Base-by-base conservation (phyloP, 2,797 vertebrate genomes). In the Enteromius unitaeniatus region DNA sequence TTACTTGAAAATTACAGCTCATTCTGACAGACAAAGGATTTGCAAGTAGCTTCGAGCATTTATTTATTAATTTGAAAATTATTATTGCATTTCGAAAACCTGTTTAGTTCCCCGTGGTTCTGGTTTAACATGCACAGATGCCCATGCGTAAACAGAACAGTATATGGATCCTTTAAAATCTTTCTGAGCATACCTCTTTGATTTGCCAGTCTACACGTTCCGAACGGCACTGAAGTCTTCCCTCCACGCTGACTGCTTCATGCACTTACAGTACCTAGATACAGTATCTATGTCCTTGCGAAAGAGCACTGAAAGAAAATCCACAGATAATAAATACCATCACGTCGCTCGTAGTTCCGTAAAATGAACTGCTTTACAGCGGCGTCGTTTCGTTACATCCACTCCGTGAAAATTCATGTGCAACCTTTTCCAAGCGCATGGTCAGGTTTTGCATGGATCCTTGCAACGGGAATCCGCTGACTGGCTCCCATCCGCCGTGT, bases 121-220 rank as follows among this genome's bases (percentile, higher is more conserved):
- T 31, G 23, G 17, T 62, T 73, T n/a, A 31, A 23, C 13, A 15
- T 70, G 34, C 17, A 60, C 34, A 60, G 26, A 65, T 65, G 58
- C 37, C 10, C 76, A 58, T 78, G 23, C 76, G 31, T 21, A 21
- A 70, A n/a, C 3, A 10, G 34, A 69, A 58, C 15, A 68, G 11
- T 7, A 23, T 11, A 17, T 26, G 37, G 58, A 64, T 64, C 15
- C 8, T 62, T 49, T 1, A 31, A 47, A 47, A 74, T 19, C 51
- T 11, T 28, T 53, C 17, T 49, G 2, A 26, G 31, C 93, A 94
- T 92, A 95, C 95, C 95, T 95, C 89, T 90, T 93, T 92, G 88
- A 86, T 88, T 91, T 93, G 87, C 89, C 89, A 85, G 86, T 85
- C 89, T 74, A 82, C 78, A 76, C 86, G 89, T 89, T 87, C 86